phyloP scores from a whole-genome alignment of 2,797 vertebrate species.

The Jordanella pulchra region DNA sequence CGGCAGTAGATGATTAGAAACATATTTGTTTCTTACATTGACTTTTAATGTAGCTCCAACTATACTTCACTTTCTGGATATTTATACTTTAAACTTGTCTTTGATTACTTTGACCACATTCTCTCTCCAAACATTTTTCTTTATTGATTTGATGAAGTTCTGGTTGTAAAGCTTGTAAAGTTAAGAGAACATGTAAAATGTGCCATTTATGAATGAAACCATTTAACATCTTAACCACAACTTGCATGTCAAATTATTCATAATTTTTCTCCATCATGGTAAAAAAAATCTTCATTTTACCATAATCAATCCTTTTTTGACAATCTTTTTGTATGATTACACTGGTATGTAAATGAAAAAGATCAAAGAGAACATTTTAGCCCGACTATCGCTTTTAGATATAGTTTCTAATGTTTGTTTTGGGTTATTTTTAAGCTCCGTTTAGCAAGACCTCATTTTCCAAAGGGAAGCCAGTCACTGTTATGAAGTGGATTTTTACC shows the following conservation, averaged over 20 bases:
- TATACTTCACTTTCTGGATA: constrained; percentile 16
- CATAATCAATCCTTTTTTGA: background rate
- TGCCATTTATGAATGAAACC: too few relatives aligned
- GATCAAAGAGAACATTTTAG: background rate
- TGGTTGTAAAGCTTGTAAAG: background rate
- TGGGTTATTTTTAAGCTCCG: background rate
- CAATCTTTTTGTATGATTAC: background rate
- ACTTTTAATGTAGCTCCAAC: constrained; percentile 16
- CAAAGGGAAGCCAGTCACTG: background rate
- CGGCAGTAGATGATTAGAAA: too few relatives aligned
- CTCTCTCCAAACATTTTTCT: background rate
- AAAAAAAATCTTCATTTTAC: background rate
- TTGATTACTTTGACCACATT: background rate
- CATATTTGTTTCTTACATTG: background rate
- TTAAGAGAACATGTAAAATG: background rate
- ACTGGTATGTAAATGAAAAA: background rate
- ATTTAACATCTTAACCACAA: background rate
- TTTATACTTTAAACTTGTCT: background rate
- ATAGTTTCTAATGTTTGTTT: background rate
- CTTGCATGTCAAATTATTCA: background rate
- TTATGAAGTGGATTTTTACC: background rate
- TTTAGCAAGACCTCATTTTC: background rate
- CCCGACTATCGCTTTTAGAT: background rate
- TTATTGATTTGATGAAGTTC: too few relatives aligned
- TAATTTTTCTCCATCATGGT: background rate